These are phyloP conservation scores for Dasyurus viverrinus DNA, from an alignment of 2,113 vertebrate genomes.

Conservation along the genomic window DNA sequence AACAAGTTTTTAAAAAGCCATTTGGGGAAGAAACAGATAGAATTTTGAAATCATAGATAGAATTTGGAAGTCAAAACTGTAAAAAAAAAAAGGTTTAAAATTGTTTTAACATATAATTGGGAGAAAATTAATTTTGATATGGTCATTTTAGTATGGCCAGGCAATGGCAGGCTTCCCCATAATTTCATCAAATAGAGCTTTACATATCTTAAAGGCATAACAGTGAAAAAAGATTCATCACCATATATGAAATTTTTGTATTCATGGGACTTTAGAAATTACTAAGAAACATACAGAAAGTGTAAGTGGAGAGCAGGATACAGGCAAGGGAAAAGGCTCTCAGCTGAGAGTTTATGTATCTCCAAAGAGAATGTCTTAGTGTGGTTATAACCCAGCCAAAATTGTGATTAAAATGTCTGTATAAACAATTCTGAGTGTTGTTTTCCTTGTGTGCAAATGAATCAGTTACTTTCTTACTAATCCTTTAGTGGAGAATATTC, in stretches of 20 bases:
- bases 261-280: not conserved
- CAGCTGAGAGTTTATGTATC: not conserved
- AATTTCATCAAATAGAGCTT: not conserved
- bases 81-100: no score
- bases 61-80: no score
- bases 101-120: no score
- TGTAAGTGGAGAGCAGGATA: not conserved
- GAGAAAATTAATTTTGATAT: no score
- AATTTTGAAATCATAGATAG: no score
- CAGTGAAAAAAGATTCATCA: not conserved
- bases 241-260: not conserved
- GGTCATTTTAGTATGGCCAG: not conserved
- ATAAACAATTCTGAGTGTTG: not conserved
- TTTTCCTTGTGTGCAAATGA: not conserved
- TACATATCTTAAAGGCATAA: not conserved
- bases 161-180: no score
- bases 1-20: no score
- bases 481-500: not conserved
- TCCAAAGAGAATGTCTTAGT: not conserved
- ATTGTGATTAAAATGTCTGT: not conserved
- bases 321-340: not conserved
- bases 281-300: not conserved
- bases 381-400: not conserved
- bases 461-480: not conserved
- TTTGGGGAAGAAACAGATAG: no score